A percentile compares a stretch with the other conserved stretches of the same genome.
These are phyloP conservation scores for Procambarus virginalis DNA, from an alignment of 1,140 invertebrate species.

Conservation along the genomic window DNA sequence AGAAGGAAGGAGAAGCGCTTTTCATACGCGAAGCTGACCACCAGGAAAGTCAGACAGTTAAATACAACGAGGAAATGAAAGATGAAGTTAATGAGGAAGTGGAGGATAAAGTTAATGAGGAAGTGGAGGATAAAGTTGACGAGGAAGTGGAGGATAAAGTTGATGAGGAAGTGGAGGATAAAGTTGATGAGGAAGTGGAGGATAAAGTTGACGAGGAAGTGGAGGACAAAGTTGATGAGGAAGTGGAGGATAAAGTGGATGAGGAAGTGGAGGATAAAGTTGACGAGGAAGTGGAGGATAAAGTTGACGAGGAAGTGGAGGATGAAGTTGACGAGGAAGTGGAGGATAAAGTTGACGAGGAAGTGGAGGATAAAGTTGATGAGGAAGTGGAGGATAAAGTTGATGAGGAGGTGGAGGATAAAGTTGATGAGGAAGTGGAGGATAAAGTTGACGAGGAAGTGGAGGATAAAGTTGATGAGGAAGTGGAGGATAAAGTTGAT, in stretches of 20 bases:
- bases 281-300: neutral
- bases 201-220: neutral
- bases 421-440: neutral
- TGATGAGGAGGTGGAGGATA: neutral
- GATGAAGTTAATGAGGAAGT: neutral
- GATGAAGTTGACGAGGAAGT: neutral
- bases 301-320: neutral
- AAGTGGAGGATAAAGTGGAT: neutral
- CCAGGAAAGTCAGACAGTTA: too few relatives aligned
- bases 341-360: neutral
- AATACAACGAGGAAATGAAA: neutral
- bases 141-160: neutral
- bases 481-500: neutral
- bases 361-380: neutral
- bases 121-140: neutral
- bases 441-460: neutral
- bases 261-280: neutral
- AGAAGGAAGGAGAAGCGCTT: too few relatives aligned
- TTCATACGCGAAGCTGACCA: too few relatives aligned
- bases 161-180: neutral
- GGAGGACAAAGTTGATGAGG: neutral
- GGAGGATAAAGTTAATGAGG: neutral
- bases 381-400: neutral
- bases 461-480: neutral
- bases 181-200: neutral